Evolutionary conservation across 2,888 invertebrate species (phyloP).

Genomic region (Leucophenga montana): DNA sequence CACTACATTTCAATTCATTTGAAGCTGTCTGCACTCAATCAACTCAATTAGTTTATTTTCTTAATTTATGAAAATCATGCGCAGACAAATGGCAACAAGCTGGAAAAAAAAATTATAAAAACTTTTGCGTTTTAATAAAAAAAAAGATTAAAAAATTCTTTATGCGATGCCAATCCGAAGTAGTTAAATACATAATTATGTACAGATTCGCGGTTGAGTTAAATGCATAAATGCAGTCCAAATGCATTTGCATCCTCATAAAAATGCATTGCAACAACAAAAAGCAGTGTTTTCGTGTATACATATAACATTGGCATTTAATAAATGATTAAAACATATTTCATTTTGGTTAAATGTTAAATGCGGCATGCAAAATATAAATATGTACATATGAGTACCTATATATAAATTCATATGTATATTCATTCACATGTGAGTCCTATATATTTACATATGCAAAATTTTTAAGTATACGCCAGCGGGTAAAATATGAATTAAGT

Average conservation of each 20-base stretch:
- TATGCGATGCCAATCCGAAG: background rate
- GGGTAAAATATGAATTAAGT: background rate
- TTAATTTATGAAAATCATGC: too few relatives aligned
- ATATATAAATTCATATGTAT: constrained; percentile 6
- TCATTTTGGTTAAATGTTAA: constrained; percentile 4
- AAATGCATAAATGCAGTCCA: constrained; percentile 16
- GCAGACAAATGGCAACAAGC: too few relatives aligned
- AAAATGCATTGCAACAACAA: constrained; percentile 4
- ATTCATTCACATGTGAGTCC: background rate
- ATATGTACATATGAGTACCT: background rate
- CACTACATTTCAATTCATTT: too few relatives aligned
- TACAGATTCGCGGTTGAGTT: constrained; percentile 27
- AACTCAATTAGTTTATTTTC: too few relatives aligned
- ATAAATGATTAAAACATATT: constrained; percentile 28
- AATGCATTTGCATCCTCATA: constrained; percentile 9
- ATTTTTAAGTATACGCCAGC: constrained; percentile 17
- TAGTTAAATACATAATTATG: constrained; percentile 16
- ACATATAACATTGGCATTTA: background rate
- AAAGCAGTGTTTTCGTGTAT: too few relatives aligned
- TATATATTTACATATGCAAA: constrained; percentile 12
- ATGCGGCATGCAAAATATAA: background rate
- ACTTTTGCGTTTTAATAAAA: too few relatives aligned
- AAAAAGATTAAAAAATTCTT: too few relatives aligned
- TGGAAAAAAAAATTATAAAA: too few relatives aligned
- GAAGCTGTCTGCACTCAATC: too few relatives aligned